Evolutionary conservation across 1,140 invertebrate species (phyloP).

Genomic region (Micrasema longulum): DNA sequence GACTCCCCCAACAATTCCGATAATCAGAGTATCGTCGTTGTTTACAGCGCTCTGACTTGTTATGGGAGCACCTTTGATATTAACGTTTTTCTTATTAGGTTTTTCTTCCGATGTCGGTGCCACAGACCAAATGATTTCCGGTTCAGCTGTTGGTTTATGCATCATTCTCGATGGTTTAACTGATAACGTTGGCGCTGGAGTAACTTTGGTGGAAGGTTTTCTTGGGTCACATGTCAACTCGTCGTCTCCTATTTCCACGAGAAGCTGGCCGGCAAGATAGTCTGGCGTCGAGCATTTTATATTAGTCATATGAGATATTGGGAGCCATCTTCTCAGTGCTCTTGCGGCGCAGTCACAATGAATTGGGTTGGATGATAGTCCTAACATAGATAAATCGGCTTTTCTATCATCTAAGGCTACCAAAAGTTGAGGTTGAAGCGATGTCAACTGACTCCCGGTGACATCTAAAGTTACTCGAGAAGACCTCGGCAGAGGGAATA

Average conservation of each 20-base stretch:
- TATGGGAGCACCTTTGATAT: constrained; percentile 70
- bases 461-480: constrained; percentile 83
- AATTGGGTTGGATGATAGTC: constrained; percentile 82
- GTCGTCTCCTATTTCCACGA: constrained; percentile 82
- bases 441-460: constrained; percentile 80
- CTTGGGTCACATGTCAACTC: constrained; percentile 81
- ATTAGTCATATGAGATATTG: constrained; percentile 70
- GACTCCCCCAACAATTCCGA: constrained; percentile 91
- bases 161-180: constrained; percentile 65
- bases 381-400: constrained; percentile 77
- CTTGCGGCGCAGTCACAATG: constrained; percentile 87
- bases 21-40: constrained; percentile 92
- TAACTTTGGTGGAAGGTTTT: constrained; percentile 68
- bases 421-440: constrained; percentile 81
- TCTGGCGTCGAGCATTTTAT: constrained; percentile 77
- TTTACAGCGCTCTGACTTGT: constrained; percentile 72
- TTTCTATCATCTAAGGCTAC: constrained; percentile 83
- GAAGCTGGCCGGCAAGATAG: constrained; percentile 73
- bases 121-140: constrained; percentile 89
- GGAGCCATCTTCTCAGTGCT: constrained; percentile 82
- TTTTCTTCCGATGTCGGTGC: constrained; percentile 72
- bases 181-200: constrained; percentile 60
- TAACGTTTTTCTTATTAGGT: constrained; percentile 68
- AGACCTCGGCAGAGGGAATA: constrained; percentile 91
- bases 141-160: constrained; percentile 75